Conservation (phyloP, 2,888 invertebrate genomes). For the Thecocarcelia acutangulata region DNA sequence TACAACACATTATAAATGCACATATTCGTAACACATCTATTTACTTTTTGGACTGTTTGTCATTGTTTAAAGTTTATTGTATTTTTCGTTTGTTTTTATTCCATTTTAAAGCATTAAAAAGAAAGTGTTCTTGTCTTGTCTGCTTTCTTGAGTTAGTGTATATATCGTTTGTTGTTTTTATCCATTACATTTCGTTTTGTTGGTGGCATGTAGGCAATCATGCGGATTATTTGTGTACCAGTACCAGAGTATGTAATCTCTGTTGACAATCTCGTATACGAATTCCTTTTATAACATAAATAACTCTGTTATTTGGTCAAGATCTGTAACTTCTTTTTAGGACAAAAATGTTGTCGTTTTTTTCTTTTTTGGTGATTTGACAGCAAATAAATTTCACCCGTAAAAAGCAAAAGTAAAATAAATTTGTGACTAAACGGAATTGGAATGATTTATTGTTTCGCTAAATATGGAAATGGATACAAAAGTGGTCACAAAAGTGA, state of each 20-base stretch:
- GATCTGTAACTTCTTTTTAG: slow-evolving; percentile 66
- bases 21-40: slow-evolving; percentile 32
- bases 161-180: slow-evolving; percentile 16
- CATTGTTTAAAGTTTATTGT: slow-evolving; percentile 48
- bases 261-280: slow-evolving; percentile 63
- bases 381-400: slow-evolving; percentile 64
- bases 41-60: slow-evolving; percentile 53
- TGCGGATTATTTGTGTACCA: slow-evolving; percentile 56
- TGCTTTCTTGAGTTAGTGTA: slow-evolving; percentile 52
- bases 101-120: slow-evolving; percentile 37
- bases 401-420: slow-evolving; percentile 62
- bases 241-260: slow-evolving; percentile 53
- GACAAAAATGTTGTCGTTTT: slow-evolving; percentile 54
- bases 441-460: slow-evolving; percentile 50
- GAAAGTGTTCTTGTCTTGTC: slow-evolving; percentile 68
- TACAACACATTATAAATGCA: slow-evolving; percentile 27
- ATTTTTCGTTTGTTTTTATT: neutral
- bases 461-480: slow-evolving; percentile 25
- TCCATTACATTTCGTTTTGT: slow-evolving; percentile 40
- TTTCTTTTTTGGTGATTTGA: slow-evolving; percentile 8
- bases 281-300: slow-evolving; percentile 58
- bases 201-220: slow-evolving; percentile 66
- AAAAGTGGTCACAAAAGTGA: slow-evolving; percentile 2
- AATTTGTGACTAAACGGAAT: slow-evolving; percentile 48
- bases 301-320: slow-evolving; percentile 62